A percentile compares a stretch with the other conserved stretches of the same genome.
These are phyloP conservation scores for Lasioglossum zephyrum DNA, from an alignment of 2,888 invertebrate species.

Conservation along the genomic window DNA sequence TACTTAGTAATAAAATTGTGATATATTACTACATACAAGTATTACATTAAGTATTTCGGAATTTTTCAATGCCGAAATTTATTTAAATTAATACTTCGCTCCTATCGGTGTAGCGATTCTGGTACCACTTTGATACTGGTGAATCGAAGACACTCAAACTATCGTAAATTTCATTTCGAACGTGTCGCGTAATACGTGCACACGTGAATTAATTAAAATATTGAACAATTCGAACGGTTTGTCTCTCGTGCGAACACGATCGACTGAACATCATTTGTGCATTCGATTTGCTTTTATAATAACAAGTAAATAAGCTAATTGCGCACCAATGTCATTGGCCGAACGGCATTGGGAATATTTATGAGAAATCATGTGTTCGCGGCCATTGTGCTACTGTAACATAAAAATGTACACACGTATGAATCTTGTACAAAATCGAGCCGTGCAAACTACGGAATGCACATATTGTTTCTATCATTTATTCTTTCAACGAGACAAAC, in stretches of 20 bases:
- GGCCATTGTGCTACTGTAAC: constrained; percentile 41
- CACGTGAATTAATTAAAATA: constrained; percentile 9
- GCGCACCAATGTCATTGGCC: neutral
- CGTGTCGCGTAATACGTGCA: neutral
- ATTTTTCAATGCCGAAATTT: neutral
- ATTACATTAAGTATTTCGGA: constrained; percentile 22
- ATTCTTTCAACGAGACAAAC: constrained; percentile 15
- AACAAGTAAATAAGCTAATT: neutral
- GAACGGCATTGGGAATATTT: constrained; percentile 11
- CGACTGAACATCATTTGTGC: neutral
- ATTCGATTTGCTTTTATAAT: neutral
- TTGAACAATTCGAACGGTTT: neutral
- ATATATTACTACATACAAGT: constrained; percentile 43
- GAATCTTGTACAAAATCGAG: constrained; percentile 29
- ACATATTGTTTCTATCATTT: neutral
- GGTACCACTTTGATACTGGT: neutral
- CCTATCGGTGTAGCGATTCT: neutral
- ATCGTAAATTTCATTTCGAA: neutral
- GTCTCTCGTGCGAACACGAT: neutral
- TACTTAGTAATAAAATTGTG: constrained; percentile 28
- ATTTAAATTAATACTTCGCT: neutral
- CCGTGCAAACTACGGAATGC: constrained; percentile 1
- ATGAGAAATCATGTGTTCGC: constrained; percentile 26
- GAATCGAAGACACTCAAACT: neutral
- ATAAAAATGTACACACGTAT: constrained; percentile 24